Conservation (phyloP, 1,140 invertebrate genomes). For the Ceratosolen fusciceps region DNA sequence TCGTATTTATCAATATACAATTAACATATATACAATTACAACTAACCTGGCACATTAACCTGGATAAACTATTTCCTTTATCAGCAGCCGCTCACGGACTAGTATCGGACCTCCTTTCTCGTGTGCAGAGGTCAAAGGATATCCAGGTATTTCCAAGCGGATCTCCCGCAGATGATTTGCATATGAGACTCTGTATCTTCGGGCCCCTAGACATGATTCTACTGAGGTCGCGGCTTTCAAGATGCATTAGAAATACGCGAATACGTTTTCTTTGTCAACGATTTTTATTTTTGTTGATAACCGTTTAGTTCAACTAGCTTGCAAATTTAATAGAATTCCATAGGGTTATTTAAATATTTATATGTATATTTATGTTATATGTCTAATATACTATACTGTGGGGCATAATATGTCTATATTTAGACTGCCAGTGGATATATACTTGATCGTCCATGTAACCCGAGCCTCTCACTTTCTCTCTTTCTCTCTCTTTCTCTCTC, state of each 20-base stretch:
- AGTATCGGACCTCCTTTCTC: neutral
- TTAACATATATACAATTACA: neutral
- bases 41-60: neutral
- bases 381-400: neutral
- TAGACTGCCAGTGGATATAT: neutral
- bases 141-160: neutral
- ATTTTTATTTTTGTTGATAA: too few relatives aligned
- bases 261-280: too few relatives aligned
- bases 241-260: constrained; percentile 37
- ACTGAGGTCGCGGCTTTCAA: constrained; percentile 9
- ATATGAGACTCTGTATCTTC: neutral
- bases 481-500: neutral
- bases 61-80: neutral
- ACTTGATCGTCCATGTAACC: too few relatives aligned
- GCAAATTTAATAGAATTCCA: constrained; percentile 22
- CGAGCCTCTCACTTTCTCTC: neutral
- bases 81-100: neutral
- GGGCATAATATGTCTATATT: neutral
- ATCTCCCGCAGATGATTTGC: neutral
- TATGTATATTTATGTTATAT: too few relatives aligned
- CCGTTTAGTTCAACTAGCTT: too few relatives aligned
- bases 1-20: constrained; percentile 28
- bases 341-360: too few relatives aligned
- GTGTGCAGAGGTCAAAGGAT: neutral
- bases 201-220: neutral